phyloP scores from a whole-genome alignment of 92 coral and sea anemone genomes.

The Epizoanthus illoricatus region DNA sequence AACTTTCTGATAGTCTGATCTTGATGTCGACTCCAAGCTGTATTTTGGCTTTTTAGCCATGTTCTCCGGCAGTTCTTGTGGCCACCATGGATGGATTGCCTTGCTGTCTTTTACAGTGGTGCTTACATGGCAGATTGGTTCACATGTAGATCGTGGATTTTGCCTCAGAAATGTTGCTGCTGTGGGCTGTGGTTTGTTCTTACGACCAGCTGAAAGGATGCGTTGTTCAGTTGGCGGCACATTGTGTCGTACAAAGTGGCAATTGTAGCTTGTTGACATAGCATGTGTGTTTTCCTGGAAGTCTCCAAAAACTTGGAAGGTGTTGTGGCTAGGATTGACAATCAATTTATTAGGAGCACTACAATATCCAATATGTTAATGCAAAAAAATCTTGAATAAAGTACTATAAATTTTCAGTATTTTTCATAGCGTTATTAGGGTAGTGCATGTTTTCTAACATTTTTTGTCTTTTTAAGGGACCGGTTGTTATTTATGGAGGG shows the following conservation, averaged over 20 bases:
- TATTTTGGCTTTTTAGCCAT: slow-evolving; percentile 63
- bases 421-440: background rate
- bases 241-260: slow-evolving; percentile 76
- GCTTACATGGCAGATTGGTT: slow-evolving; percentile 89
- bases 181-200: slow-evolving; percentile 93
- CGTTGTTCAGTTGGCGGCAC: slow-evolving; percentile 74
- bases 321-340: slow-evolving; percentile 67
- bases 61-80: slow-evolving; percentile 66
- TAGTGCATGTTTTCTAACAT: background rate
- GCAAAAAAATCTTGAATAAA: background rate
- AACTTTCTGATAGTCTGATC: slow-evolving; percentile 71
- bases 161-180: slow-evolving; percentile 88
- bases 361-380: background rate
- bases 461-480: too few species aligned
- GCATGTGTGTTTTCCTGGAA: slow-evolving; percentile 44
- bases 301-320: slow-evolving; percentile 81
- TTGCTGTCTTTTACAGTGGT: slow-evolving; percentile 53
- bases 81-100: slow-evolving; percentile 85
- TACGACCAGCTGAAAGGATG: slow-evolving; percentile 67
- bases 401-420: background rate
- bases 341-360: background rate
- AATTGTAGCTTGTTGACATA: slow-evolving; percentile 69
- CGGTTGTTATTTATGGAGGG: too few species aligned
- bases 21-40: slow-evolving; percentile 82
- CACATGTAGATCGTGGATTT: slow-evolving; percentile 86